Conservation (phyloP, 2,797 vertebrate genomes). For the Diplodus sargus region DNA sequence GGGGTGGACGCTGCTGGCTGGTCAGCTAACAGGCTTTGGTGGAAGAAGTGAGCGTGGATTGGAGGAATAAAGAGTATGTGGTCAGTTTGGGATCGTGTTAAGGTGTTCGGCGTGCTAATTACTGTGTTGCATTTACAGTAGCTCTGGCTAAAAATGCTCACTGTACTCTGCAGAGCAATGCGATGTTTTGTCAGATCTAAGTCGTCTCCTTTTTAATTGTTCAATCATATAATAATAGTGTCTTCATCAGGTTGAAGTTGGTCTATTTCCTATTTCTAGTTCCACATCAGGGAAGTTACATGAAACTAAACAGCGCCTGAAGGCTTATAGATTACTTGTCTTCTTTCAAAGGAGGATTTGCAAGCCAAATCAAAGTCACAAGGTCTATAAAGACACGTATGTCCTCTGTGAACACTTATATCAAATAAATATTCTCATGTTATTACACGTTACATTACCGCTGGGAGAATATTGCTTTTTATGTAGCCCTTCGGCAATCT, state of each 20-base stretch:
- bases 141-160: background rate
- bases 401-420: background rate
- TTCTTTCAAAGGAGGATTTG: constrained; percentile 10
- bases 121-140: too few species aligned
- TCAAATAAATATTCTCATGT: background rate
- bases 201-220: background rate
- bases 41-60: constrained; percentile 3
- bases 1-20: constrained; percentile 31
- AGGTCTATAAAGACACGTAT: background rate
- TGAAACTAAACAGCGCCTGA: constrained; percentile 5
- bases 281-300: constrained; percentile 6
- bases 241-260: background rate
- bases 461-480: background rate
- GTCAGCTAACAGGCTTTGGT: constrained; percentile 28
- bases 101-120: background rate
- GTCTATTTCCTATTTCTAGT: background rate
- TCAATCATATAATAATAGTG: background rate
- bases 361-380: constrained; percentile 14
- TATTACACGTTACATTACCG: constrained; percentile 6
- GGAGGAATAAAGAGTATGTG: constrained; percentile 2
- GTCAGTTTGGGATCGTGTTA: background rate
- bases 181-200: background rate
- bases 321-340: background rate
- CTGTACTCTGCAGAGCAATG: too few species aligned
- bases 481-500: background rate